Evolutionary conservation across 2,113 vertebrate species (phyloP).

Genomic region (Atractosteus spatula): DNA sequence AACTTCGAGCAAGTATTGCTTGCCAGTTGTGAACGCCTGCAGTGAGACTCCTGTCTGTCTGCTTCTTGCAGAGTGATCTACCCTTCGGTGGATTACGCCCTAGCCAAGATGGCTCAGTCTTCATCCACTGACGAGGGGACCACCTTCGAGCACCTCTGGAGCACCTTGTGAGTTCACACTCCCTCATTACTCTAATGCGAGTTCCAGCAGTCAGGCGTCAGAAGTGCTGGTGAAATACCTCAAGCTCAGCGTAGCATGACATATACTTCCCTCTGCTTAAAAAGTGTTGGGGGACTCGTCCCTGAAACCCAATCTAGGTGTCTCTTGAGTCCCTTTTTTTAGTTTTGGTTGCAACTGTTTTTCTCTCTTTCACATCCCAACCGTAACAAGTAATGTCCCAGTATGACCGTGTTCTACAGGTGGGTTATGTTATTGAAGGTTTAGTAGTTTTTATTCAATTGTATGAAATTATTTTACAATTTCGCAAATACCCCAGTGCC

Average conservation of each 20-base stretch:
- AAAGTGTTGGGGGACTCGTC: not conserved
- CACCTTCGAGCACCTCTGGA: constrained; percentile 93
- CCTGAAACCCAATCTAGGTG: not conserved
- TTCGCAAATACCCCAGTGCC: no score
- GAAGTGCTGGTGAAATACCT: not conserved
- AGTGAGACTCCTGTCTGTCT: constrained; percentile 2
- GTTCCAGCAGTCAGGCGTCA: not conserved
- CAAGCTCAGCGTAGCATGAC: not conserved
- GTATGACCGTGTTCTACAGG: no score
- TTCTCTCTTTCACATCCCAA: no score
- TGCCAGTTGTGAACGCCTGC: no score
- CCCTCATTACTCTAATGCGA: not conserved
- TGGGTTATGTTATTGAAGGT: no score
- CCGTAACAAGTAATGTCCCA: no score
- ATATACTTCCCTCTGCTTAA: not conserved
- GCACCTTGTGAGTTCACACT: constrained; percentile 80
- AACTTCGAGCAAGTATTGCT: no score
- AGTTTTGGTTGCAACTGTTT: not conserved
- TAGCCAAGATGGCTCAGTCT: constrained; percentile 83
- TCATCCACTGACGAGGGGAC: constrained; percentile 78
- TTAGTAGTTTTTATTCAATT: no score
- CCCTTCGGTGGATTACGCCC: constrained; percentile 60
- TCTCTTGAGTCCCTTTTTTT: not conserved
- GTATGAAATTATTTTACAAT: no score
- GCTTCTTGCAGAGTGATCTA: constrained; percentile 66